Base-by-base conservation (phyloP, 1,140 invertebrate species). In the Aphidius gifuensis region DNA sequence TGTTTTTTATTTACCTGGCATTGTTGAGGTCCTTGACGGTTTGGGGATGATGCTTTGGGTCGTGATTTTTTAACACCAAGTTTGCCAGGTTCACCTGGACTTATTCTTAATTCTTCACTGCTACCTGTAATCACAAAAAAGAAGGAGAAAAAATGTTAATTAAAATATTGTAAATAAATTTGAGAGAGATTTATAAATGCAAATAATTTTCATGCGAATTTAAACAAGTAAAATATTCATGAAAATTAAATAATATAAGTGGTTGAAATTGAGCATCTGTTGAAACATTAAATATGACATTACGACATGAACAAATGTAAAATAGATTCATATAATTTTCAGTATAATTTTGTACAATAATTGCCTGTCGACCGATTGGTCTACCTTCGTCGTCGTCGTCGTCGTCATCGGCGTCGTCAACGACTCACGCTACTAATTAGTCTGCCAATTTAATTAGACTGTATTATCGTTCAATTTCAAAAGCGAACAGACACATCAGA, bases 11-110 rank as follows among this genome's bases (percentile, higher is more conserved):
- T 84, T 76, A 91, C 89, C 85, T 88, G 88, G 77, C 89, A 91
- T 73, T 90, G 88, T 70, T 91, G 90, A 55, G 89, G 89, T 56
- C 90, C 90, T 79, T 91, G 90, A 60, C 90, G 80, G 73, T 90
- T 91, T 32, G 90, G 90, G 43, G 90, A 91, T 39, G 88, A 86
- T 66, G 89, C 84, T 76, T 91, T 91, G 5, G 86, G 85, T 64
- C 88, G 84, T 66, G 87, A 83, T 74, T 89, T 90, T 74, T 87
- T 90, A n/a, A 84, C 81, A 21, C 78, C 80, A 58, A 80, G 74
- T 66, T 81, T 82, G 32, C 72, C 76, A 57, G 74, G 79, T 72
- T 82, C 79, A 9, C 76, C 73, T 59, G 71, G 67, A 53, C 75
- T 75, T 45, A 74, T 70, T 70, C 77, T 80, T 23, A 79, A 80